phyloP scores from a whole-genome alignment of 2,888 invertebrate genomes.

The Lithophane leautieri region DNA sequence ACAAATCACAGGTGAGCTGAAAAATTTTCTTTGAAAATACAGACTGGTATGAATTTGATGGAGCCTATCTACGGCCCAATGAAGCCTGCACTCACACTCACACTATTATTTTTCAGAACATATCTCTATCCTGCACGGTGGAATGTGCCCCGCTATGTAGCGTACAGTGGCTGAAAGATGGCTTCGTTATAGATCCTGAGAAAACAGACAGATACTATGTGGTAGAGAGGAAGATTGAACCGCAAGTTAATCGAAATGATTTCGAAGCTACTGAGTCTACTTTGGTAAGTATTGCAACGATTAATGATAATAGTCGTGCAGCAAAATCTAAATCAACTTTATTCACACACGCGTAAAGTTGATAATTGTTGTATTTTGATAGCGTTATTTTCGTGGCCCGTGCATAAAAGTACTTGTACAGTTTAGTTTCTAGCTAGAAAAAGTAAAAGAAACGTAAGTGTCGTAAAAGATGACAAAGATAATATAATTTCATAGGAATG shows the following conservation, averaged over 20 bases:
- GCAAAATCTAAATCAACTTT: background rate
- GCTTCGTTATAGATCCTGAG: slow-evolving; percentile 91
- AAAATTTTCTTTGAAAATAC: background rate
- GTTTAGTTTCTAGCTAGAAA: background rate
- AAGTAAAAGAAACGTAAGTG: background rate
- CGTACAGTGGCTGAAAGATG: slow-evolving; percentile 96
- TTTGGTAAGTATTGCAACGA: slow-evolving; percentile 84
- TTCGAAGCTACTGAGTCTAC: slow-evolving; percentile 97
- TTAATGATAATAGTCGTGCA: background rate
- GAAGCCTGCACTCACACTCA: too few species aligned
- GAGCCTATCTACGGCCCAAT: background rate
- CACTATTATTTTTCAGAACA: slow-evolving; percentile 84
- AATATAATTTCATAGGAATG: background rate
- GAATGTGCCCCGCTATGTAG: slow-evolving; percentile 97
- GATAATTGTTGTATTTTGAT: background rate
- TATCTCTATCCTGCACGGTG: slow-evolving; percentile 95
- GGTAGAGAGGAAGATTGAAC: slow-evolving; percentile 92
- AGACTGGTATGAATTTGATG: background rate
- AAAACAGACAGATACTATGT: slow-evolving; percentile 92
- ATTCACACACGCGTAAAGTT: background rate
- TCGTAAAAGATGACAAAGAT: too few species aligned
- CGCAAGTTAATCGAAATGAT: slow-evolving; percentile 95
- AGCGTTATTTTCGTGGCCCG: background rate
- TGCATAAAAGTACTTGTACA: background rate
- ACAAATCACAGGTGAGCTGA: slow-evolving; percentile 91